Evolutionary conservation across 1,140 invertebrate genomes (phyloP).

Genomic region (Cardiocondyla obscurior): DNA sequence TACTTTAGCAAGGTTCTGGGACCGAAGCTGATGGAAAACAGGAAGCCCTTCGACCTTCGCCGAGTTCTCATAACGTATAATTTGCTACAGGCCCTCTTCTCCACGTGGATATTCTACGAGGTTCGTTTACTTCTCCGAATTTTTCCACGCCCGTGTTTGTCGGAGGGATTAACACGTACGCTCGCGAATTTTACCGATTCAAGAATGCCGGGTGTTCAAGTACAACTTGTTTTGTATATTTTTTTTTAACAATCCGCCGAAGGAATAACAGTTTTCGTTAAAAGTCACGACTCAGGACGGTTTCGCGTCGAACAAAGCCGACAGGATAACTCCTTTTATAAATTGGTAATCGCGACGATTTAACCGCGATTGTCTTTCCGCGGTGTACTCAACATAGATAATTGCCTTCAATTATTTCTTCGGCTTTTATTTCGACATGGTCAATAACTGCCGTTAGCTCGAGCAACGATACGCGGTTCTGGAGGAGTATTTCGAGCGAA

Average conservation of each 20-base stretch:
- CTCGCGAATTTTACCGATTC: not conserved
- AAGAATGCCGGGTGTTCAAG: not conserved
- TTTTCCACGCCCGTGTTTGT: not conserved
- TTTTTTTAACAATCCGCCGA: not conserved
- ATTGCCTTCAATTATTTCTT: constrained; percentile 7
- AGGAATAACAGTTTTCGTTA: not conserved
- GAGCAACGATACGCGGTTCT: not conserved
- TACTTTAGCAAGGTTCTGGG: constrained; percentile 93
- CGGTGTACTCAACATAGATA: not conserved
- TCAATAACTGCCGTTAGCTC: constrained; percentile 15
- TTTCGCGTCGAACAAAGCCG: not conserved
- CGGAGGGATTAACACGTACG: no score
- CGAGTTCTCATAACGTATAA: constrained; percentile 94
- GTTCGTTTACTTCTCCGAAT: constrained; percentile 82
- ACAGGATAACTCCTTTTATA: not conserved
- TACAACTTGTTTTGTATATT: not conserved
- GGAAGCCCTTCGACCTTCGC: constrained; percentile 94
- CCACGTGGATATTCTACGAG: constrained; percentile 96
- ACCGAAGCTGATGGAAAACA: constrained; percentile 94
- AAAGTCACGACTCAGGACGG: not conserved
- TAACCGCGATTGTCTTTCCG: constrained; percentile 14
- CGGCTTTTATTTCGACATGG: not conserved
- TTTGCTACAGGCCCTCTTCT: constrained; percentile 94
- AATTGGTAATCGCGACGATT: not conserved
- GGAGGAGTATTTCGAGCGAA: not conserved